These are phyloP conservation scores for Empidonax traillii DNA, from an alignment of 2,113 vertebrate species.

Conservation along the genomic window DNA sequence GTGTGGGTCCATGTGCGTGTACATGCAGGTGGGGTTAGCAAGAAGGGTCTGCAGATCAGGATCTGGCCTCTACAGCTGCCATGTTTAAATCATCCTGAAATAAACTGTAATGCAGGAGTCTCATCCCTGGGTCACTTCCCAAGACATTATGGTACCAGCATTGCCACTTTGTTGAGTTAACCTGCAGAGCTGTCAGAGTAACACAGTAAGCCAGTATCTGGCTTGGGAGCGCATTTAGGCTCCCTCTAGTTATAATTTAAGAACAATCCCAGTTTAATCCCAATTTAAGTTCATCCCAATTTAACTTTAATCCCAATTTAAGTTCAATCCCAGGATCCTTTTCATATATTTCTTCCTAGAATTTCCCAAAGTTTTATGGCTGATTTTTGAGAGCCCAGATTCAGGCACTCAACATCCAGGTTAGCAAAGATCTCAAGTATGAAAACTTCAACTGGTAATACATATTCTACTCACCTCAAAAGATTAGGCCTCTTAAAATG, in stretches of 20 bases:
- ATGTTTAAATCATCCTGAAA: neutral
- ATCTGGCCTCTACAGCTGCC: neutral
- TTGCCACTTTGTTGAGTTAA: neutral
- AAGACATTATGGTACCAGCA: neutral
- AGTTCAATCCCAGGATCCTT: neutral
- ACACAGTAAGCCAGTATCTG: neutral
- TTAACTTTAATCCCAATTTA: too few relatives aligned
- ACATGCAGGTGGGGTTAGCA: neutral
- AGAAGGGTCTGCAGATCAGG: neutral
- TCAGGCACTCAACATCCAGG: neutral
- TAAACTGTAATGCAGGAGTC: neutral
- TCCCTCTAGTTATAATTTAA: neutral
- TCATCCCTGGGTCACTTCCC: neutral
- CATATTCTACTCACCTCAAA: neutral
- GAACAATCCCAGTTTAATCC: too few relatives aligned
- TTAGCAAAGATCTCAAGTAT: neutral
- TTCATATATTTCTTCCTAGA: neutral
- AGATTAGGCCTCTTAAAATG: neutral
- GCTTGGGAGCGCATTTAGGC: accelerated
- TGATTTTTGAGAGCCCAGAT: neutral
- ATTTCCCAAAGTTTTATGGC: neutral
- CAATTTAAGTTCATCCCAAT: too few relatives aligned
- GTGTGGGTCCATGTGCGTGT: neutral
- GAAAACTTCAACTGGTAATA: neutral
- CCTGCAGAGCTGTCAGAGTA: neutral